Evolutionary conservation across 1,140 invertebrate species (phyloP), one percentile per base, ranked within the genome.

Genomic region (Drosophila nannoptera): DNA sequence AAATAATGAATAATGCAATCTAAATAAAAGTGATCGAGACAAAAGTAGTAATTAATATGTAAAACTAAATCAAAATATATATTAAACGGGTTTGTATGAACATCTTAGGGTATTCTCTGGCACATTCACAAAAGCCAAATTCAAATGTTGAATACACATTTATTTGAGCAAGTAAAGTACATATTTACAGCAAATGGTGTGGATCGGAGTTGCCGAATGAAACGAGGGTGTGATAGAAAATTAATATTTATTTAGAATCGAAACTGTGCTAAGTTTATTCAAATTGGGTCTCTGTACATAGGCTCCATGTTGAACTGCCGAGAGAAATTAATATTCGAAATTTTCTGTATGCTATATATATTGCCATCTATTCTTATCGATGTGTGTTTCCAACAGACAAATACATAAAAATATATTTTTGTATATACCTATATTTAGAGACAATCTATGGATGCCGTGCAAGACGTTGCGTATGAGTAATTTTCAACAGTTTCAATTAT

Each of bases 381-480:
- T 46, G 29, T 16, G 35, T 68, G n/a, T 68, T 35, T 48, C 45
- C 36, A 16, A 54, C 22, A 58, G 45, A 48, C 16, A 22, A 22
- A 14, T 16, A 43, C 12, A 43, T 5, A 14, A 14, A 43, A 14
- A 5, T 42, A 6, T 43, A 14, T 43, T 14, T 42, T 11, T 42
- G 6, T 42, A 12, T n/a, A 12, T 32, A 16, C n/a, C 58, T 82
- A 83, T 75, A 78, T 84, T 84, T 83, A 82, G 80, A 56, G 31
- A n/a, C 58, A 38, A 38, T 68, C 32, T 36, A 48, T 70, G 42
- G 36, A 70, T 66, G 48, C 45, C 12, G 16, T 29, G 49, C 4
- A 31, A 31, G 11, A 7, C 48, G 4, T 7, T 31, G 46, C 75
- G 60, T 68, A 72, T 83, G 71, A 67, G 71, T 72, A 65, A 83